A percentile compares a stretch with the other conserved stretches of the same genome.
Evolutionary conservation across 2,113 vertebrate genomes (phyloP).

Genomic region (Callipepla californica): DNA sequence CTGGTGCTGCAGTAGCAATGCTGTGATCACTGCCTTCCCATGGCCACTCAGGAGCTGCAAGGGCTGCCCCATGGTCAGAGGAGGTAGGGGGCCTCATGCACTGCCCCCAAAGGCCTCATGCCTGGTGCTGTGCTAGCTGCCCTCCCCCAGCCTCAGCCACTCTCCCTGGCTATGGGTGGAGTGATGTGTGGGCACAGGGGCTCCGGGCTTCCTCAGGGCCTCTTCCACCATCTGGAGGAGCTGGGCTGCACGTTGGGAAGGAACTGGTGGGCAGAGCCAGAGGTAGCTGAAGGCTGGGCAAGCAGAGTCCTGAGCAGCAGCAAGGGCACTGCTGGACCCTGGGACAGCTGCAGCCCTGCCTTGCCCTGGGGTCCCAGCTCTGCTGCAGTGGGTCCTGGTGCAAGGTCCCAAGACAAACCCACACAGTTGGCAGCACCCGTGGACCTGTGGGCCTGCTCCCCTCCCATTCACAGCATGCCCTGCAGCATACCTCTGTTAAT

Average conservation of each 20-base stretch:
- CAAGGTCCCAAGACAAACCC: not conserved
- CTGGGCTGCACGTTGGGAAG: not conserved
- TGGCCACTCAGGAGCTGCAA: too few species aligned
- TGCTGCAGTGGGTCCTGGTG: not conserved
- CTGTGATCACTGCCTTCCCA: too few species aligned
- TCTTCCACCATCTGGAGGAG: not conserved
- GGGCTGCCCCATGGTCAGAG: not conserved
- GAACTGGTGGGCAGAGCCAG: not conserved
- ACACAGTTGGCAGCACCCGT: not conserved
- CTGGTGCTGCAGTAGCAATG: not conserved
- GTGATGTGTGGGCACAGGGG: not conserved
- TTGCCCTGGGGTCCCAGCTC: not conserved
- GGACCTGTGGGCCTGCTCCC: not conserved
- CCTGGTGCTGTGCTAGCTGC: not conserved
- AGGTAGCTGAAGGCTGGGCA: not conserved
- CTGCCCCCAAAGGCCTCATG: not conserved
- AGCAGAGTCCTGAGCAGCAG: not conserved
- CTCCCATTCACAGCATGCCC: not conserved
- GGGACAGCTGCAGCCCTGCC: not conserved
- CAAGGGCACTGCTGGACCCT: not conserved
- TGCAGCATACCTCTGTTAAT: slow-evolving; percentile 23
- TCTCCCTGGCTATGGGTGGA: not conserved
- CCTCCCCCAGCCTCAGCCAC: not conserved
- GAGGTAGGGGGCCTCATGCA: not conserved
- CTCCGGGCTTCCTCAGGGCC: not conserved